These are phyloP conservation scores for Neopelma chrysocephalum DNA, from an alignment of 2,797 vertebrate genomes.

Conservation along the genomic window DNA sequence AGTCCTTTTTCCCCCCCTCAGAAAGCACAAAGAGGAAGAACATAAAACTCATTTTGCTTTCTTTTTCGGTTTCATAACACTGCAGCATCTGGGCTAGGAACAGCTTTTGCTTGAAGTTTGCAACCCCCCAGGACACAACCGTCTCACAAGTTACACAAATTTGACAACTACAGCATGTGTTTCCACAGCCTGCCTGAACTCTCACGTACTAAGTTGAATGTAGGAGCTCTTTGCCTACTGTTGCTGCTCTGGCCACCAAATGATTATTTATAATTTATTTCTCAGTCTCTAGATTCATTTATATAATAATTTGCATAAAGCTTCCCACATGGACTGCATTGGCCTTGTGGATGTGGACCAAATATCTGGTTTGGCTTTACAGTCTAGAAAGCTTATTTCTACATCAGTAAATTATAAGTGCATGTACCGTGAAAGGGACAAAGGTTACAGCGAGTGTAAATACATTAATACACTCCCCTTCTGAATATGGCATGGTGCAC, in stretches of 20 bases:
- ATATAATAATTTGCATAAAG: constrained; percentile 21
- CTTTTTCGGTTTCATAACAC: not conserved
- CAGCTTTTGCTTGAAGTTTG: constrained; percentile 17
- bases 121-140: not conserved
- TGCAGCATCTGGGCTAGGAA: not conserved
- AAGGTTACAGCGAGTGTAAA: not conserved
- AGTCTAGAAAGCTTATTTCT: not conserved
- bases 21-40: not conserved
- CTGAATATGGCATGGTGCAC: not conserved
- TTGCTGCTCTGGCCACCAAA: constrained; percentile 40
- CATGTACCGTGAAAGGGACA: not conserved
- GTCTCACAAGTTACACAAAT: not conserved
- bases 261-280: not conserved
- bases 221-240: constrained; percentile 16
- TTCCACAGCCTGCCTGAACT: constrained; percentile 4
- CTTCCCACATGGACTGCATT: not conserved
- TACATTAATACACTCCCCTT: not conserved
- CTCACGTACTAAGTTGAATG: not conserved
- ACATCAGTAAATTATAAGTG: not conserved
- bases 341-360: not conserved
- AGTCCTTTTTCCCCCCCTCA: not conserved
- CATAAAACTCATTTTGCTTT: not conserved
- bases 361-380: not conserved
- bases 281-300: not conserved
- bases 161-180: not conserved